Evolutionary conservation across 2,888 invertebrate genomes (phyloP).

Genomic region (Belgica antarctica): DNA sequence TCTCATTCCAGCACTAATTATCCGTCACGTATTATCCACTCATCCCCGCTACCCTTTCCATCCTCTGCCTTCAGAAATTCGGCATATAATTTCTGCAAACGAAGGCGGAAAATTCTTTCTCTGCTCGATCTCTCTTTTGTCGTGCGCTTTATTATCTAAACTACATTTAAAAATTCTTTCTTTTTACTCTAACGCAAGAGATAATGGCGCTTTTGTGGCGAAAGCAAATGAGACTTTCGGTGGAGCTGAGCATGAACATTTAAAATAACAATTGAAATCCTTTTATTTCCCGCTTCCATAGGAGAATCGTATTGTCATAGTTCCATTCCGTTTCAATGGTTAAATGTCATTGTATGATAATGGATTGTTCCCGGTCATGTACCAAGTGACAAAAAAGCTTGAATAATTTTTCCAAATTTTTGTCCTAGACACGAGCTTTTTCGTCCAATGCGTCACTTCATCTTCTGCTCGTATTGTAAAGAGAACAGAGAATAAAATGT

Average conservation of each 20-base stretch:
- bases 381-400: conserved; percentile 37
- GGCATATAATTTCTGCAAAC: background rate
- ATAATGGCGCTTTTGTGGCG: conserved; percentile 14
- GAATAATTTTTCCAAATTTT: conserved; percentile 35
- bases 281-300: conserved; percentile 36
- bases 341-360: conserved; percentile 38
- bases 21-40: no score
- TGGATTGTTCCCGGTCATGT: conserved; percentile 32
- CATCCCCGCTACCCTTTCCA: no score
- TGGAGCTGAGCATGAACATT: conserved; percentile 18
- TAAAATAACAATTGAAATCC: conserved; percentile 32
- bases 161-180: conserved; percentile 19
- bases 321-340: conserved; percentile 35
- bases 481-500: conserved; percentile 32
- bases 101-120: conserved; percentile 4
- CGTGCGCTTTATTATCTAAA: conserved; percentile 33
- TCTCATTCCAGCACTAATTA: no score
- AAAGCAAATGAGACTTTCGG: background rate
- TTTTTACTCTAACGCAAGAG: conserved; percentile 12
- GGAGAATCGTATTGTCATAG: conserved; percentile 37
- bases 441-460: background rate
- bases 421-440: conserved; percentile 1
- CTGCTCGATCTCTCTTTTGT: background rate
- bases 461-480: conserved; percentile 25
- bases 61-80: no score